phyloP scores from a whole-genome alignment of 2,797 vertebrate species.

The Etheostoma nigrum region DNA sequence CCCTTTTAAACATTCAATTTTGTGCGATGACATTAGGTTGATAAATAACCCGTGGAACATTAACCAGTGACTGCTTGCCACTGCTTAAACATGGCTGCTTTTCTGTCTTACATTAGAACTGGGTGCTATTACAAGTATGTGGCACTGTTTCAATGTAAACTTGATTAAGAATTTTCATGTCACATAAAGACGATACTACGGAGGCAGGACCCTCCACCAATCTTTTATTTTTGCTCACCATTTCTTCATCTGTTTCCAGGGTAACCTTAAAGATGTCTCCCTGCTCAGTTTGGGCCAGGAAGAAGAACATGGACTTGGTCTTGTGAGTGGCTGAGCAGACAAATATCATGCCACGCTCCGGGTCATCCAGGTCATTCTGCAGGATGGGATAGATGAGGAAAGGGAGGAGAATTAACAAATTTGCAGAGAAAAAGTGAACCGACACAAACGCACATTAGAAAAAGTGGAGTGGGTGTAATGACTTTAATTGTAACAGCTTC shows the following conservation, averaged over 20 bases:
- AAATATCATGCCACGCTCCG: constrained; percentile 98
- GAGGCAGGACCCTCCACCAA: background rate
- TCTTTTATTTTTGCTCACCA: constrained; percentile 85
- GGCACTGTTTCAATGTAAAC: too few species aligned
- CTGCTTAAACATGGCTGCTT: background rate
- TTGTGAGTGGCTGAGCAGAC: constrained; percentile 99
- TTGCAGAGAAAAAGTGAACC: background rate
- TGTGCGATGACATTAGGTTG: background rate
- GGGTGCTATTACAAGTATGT: background rate
- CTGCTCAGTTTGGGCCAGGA: constrained; percentile 98
- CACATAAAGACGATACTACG: background rate
- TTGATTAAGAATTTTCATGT: background rate
- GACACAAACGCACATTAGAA: background rate
- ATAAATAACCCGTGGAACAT: background rate
- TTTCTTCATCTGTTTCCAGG: constrained; percentile 98
- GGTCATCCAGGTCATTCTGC: constrained; percentile 98
- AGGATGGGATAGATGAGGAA: background rate
- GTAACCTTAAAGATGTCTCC: constrained; percentile 99
- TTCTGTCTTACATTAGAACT: background rate
- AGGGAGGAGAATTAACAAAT: background rate
- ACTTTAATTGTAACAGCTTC: constrained; percentile 1
- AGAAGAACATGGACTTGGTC: constrained; percentile 99
- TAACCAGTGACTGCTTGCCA: background rate
- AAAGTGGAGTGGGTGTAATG: background rate
- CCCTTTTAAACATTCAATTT: background rate